These are phyloP conservation scores for Stichopus chloronotus DNA, from an alignment of 35 echinoderm and acorn worm genomes.

Conservation along the genomic window DNA sequence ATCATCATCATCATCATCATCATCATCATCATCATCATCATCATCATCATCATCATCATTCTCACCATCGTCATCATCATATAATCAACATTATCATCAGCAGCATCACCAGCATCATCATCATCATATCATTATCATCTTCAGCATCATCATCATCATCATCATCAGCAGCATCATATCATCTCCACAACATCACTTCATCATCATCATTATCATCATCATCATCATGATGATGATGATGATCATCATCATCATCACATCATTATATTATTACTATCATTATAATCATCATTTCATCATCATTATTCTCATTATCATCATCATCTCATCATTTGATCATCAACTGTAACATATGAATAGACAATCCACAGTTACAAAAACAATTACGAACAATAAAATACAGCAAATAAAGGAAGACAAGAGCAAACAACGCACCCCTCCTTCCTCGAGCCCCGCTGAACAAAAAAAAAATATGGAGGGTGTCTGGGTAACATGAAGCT, in stretches of 20 bases:
- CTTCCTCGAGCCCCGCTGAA: no score
- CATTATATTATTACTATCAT: conserved; percentile 7
- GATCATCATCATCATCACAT: background rate
- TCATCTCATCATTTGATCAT: no score
- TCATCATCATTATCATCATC: conserved; percentile 37
- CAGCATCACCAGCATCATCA: background rate
- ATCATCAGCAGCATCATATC: background rate
- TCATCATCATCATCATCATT: background rate
- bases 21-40: conserved; percentile 5
- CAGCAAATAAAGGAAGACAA: no score
- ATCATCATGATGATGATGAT: conserved; percentile 19
- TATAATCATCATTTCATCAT: background rate
- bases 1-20: conserved; percentile 21
- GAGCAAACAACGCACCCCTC: no score
- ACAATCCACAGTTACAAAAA: no score
- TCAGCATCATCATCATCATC: conserved; percentile 25
- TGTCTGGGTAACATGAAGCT: no score
- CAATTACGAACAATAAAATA: no score
- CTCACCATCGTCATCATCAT: background rate
- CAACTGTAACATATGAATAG: no score
- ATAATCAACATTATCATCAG: background rate
- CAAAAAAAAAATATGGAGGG: no score
- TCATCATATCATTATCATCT: background rate
- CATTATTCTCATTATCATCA: conserved; percentile 30
- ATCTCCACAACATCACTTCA: background rate